Base-by-base conservation (phyloP, 2,113 vertebrate species). In the Oreocharis arfaki region DNA sequence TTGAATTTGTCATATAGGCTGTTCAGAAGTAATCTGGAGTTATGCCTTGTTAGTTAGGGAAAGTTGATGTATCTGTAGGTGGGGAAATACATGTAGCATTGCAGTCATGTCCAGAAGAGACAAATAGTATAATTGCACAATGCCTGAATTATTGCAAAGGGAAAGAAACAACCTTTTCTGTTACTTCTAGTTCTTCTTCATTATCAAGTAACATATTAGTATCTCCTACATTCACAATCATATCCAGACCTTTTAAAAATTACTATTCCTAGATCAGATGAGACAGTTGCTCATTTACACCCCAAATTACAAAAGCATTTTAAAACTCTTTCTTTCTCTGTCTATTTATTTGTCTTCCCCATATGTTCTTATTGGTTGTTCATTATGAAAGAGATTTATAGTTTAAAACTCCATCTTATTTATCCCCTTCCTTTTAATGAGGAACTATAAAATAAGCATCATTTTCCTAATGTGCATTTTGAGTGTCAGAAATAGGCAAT, bases 381-480 rank as follows among this genome's bases (percentile, higher is more conserved):
- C 4, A 9, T 97, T 97, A 96, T 88, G 94, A 96, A 97, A 77
- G 89, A 97, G 91, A 98, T 94, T 97, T 96, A 95, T 94, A 56
- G 70, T 90, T 96, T 92, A 82, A 97, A 97, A 93, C 35, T 80
- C 93, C 85, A 87, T 97, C 92, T 96, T 97, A 92, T 97, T 97
- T 98, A 94, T 97, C 96, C 92, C 89, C 82, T 97, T 96, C 89
- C 73, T 82, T 91, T 95, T 98, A 98, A 98, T 65, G 87, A 98
- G 95, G 96, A 96, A 90, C 93, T 95, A 95, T 97, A 96, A 98
- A 98, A 98, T 96, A 97, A 97, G 94, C 93, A 97, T 98, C 65
- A 97, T 97, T 97, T 98, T 97, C 96, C 92, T 97, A 97, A 98
- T 98, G 93, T 93, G 96, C 96, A 94, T 97, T 97, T 96, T 94